These are phyloP conservation scores for Drosophila pegasa DNA, from an alignment of 2,888 invertebrate genomes.

Conservation along the genomic window DNA sequence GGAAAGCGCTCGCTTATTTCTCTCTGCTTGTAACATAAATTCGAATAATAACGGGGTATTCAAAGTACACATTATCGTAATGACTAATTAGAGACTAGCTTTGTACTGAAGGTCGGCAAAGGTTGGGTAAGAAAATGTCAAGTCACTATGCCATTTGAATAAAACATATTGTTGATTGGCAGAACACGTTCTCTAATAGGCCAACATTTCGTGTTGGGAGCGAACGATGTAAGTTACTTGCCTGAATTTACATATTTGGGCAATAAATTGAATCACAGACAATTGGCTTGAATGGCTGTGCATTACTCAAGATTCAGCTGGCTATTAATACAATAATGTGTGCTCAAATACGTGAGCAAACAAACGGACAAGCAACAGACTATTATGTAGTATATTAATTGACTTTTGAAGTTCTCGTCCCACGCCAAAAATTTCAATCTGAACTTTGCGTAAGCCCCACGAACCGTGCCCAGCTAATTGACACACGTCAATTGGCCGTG, in stretches of 20 bases:
- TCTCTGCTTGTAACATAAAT: background rate
- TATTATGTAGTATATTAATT: slow-evolving; percentile 18
- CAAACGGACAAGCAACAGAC: slow-evolving; percentile 2
- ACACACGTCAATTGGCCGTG: slow-evolving; percentile 60
- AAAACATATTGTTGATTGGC: slow-evolving; percentile 3
- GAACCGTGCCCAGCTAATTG: slow-evolving; percentile 51
- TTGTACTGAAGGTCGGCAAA: background rate
- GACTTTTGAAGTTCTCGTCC: slow-evolving; percentile 13
- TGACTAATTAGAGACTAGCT: background rate
- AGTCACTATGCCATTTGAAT: slow-evolving; percentile 6
- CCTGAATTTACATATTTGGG: slow-evolving; percentile 31
- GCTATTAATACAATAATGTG: slow-evolving; percentile 11
- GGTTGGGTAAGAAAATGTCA: slow-evolving; percentile 2
- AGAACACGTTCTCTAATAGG: background rate
- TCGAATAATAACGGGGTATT: background rate
- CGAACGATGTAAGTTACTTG: slow-evolving; percentile 2
- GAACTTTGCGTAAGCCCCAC: slow-evolving; percentile 8
- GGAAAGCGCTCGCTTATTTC: background rate
- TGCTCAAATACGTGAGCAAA: slow-evolving; percentile 5
- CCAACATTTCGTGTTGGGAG: background rate
- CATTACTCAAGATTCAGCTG: slow-evolving; percentile 14
- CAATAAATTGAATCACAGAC: slow-evolving; percentile 31
- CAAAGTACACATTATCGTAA: background rate
- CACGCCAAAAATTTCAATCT: background rate
- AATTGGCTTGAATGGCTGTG: background rate